Evolutionary conservation across 2,888 invertebrate genomes (phyloP).

Genomic region (Apamea anceps): DNA sequence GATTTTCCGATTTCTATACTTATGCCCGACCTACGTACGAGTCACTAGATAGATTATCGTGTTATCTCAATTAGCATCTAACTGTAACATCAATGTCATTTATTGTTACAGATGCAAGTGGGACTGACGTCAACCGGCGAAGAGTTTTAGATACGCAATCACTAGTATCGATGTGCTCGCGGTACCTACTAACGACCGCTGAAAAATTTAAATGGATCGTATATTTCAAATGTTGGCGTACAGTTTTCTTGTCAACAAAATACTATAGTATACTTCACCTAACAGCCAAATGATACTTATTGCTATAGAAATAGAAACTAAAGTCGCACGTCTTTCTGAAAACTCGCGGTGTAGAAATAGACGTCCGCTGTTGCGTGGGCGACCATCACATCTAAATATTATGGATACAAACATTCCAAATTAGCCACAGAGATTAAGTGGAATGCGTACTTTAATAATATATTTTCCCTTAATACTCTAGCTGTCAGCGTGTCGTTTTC

Average conservation of each 20-base stretch:
- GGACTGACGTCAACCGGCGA: conserved; percentile 53
- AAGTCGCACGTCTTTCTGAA: conserved; percentile 55
- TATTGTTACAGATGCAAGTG: conserved; percentile 55
- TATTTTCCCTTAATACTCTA: conserved; percentile 59
- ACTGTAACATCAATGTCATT: conserved; percentile 61
- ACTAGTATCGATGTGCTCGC: conserved; percentile 49
- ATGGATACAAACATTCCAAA: conserved; percentile 81
- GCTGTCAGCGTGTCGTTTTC: conserved; percentile 63
- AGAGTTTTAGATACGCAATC: conserved; percentile 58
- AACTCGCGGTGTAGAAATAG: conserved; percentile 77
- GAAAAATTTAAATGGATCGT: conserved; percentile 69
- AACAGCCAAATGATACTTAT: conserved; percentile 49
- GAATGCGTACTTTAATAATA: conserved; percentile 63
- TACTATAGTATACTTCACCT: conserved; percentile 42
- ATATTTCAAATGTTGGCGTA: conserved; percentile 67
- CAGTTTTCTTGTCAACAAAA: conserved; percentile 66
- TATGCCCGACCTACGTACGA: conserved; percentile 27
- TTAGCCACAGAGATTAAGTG: conserved; percentile 71
- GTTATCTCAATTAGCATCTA: conserved; percentile 59
- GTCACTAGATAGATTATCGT: conserved; percentile 43
- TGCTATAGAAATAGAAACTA: conserved; percentile 62
- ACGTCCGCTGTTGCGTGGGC: conserved; percentile 80
- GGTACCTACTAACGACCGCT: conserved; percentile 57
- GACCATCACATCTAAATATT: conserved; percentile 81
- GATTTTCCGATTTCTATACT: conserved; percentile 36